phyloP scores from a whole-genome alignment of 2,797 vertebrate species.

The Coregonus suidteri region DNA sequence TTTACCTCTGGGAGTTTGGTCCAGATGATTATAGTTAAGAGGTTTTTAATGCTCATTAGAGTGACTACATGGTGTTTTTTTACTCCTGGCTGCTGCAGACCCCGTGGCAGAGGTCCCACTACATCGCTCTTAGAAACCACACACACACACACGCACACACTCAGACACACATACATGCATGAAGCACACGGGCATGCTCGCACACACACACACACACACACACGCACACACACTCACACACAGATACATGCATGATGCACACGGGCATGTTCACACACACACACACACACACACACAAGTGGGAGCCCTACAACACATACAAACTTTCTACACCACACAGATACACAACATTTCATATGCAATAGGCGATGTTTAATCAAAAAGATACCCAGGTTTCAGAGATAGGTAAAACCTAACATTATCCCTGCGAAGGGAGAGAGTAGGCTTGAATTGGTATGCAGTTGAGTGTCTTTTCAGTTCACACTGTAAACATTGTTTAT shows the following conservation, averaged over 20 bases:
- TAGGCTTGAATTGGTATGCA: neutral
- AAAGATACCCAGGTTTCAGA: neutral
- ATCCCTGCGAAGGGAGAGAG: neutral
- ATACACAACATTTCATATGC: neutral
- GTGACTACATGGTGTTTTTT: constrained; percentile 48
- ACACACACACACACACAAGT: neutral
- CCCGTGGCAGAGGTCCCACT: constrained; percentile 34
- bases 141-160: neutral
- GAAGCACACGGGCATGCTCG: neutral
- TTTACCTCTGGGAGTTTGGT: constrained; percentile 74
- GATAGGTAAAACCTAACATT: neutral
- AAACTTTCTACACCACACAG: neutral
- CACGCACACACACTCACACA: neutral
- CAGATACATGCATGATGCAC: neutral
- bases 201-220: neutral
- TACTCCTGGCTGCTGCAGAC: constrained; percentile 50
- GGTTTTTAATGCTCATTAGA: constrained; percentile 80
- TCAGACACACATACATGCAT: neutral
- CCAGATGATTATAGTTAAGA: constrained; percentile 79
- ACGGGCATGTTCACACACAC: neutral
- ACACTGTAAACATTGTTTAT: neutral
- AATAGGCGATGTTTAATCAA: neutral
- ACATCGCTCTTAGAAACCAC: neutral
- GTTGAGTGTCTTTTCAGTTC: neutral
- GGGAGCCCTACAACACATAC: no score